Conservation (phyloP, 2,888 invertebrate species). For the Asteroscopus sphinx region DNA sequence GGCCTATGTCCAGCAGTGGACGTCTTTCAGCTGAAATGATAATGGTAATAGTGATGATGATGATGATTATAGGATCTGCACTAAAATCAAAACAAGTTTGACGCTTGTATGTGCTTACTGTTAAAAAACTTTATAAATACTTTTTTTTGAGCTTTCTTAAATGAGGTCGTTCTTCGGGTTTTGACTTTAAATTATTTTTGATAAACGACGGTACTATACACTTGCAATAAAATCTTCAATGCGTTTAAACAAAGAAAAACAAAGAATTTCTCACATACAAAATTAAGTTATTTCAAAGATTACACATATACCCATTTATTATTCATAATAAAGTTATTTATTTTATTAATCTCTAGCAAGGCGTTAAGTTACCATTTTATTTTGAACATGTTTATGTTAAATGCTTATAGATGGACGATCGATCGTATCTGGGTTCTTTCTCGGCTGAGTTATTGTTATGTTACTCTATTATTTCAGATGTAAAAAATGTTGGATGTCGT, state of each 20-base stretch:
- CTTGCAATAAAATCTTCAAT: too few relatives aligned
- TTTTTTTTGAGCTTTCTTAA: too few relatives aligned
- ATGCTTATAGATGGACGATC: slow-evolving; percentile 45
- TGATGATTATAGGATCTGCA: too few relatives aligned
- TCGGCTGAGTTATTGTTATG: slow-evolving; percentile 38
- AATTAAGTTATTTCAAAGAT: slow-evolving; percentile 13
- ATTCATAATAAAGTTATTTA: slow-evolving; percentile 67
- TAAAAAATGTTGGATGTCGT: slow-evolving; percentile 15
- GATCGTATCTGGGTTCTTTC: slow-evolving; percentile 51
- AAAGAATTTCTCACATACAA: neutral
- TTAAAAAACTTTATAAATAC: too few relatives aligned
- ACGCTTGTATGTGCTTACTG: too few relatives aligned
- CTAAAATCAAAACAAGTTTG: too few relatives aligned
- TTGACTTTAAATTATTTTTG: too few relatives aligned
- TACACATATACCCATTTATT: slow-evolving; percentile 59
- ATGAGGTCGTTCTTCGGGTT: too few relatives aligned
- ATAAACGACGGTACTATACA: too few relatives aligned
- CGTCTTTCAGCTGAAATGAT: too few relatives aligned
- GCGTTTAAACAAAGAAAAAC: slow-evolving; percentile 2
- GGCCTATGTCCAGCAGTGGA: too few relatives aligned
- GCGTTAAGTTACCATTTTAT: slow-evolving; percentile 60
- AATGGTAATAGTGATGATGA: too few relatives aligned
- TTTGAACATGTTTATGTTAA: slow-evolving; percentile 32
- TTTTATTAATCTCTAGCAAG: slow-evolving; percentile 61
- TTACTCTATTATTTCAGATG: slow-evolving; percentile 39